phyloP scores from a whole-genome alignment of 2,888 invertebrate genomes.

The Eristalinus sepulchralis region DNA sequence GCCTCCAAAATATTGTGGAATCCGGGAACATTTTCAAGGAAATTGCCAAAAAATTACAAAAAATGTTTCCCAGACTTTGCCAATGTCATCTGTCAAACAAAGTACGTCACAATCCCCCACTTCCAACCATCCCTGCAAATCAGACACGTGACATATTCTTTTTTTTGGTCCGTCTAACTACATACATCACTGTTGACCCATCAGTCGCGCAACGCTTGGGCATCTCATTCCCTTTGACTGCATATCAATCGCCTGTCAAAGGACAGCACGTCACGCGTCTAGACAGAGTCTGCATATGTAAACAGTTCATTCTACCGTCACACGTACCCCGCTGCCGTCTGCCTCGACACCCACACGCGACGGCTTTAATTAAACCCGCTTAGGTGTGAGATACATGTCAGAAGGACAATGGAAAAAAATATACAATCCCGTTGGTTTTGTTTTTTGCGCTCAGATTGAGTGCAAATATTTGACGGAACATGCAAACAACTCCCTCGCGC shows the following conservation, averaged over 20 bases:
- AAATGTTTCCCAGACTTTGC: no score
- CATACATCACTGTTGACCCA: not conserved
- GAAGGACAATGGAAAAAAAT: not conserved
- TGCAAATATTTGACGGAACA: slow-evolving; percentile 51
- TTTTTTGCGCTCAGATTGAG: slow-evolving; percentile 25
- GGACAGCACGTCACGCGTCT: not conserved
- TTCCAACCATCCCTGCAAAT: not conserved
- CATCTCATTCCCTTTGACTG: not conserved
- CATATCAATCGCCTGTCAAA: not conserved
- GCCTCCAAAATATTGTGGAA: no score
- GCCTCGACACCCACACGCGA: not conserved
- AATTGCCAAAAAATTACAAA: no score
- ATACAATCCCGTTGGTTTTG: not conserved
- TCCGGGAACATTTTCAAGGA: no score
- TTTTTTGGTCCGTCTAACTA: not conserved
- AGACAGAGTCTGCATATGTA: not conserved
- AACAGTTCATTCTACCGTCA: not conserved
- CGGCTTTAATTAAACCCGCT: not conserved
- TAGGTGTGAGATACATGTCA: not conserved
- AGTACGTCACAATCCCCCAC: no score
- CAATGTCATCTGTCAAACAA: no score
- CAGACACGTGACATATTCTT: not conserved
- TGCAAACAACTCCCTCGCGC: slow-evolving; percentile 64
- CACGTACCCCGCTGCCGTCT: not conserved
- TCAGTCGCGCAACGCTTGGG: not conserved